phyloP scores from a whole-genome alignment of 2,113 vertebrate genomes.

The Sapayoa aenigma region DNA sequence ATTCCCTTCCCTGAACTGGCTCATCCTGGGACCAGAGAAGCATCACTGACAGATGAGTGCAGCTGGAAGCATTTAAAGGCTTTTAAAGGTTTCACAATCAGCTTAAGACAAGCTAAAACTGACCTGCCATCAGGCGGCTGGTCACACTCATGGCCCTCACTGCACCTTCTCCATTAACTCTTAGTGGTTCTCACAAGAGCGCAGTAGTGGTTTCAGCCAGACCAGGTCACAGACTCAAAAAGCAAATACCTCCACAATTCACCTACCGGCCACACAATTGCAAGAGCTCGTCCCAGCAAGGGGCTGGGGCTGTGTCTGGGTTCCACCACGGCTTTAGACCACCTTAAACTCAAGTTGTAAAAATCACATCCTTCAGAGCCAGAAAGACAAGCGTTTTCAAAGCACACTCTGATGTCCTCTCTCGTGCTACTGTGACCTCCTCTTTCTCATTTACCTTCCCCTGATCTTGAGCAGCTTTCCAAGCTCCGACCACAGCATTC shows the following conservation, averaged over 20 bases:
- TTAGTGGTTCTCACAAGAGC: neutral
- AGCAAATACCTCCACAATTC: neutral
- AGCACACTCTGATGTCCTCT: neutral
- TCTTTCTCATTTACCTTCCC: neutral
- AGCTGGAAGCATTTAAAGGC: neutral
- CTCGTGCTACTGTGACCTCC: fast-evolving
- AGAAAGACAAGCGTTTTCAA: neutral
- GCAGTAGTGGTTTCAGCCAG: neutral
- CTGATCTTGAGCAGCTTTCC: neutral
- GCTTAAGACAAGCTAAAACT: neutral
- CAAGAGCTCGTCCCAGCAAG: neutral
- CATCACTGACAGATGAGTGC: neutral
- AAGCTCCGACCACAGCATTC: neutral
- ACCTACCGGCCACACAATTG: neutral
- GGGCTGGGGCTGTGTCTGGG: too few species aligned
- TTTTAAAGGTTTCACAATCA: neutral
- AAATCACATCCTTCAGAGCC: neutral
- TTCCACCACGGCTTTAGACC: neutral
- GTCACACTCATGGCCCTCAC: neutral
- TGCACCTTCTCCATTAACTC: neutral
- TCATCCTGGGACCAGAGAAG: neutral
- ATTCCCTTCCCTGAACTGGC: neutral
- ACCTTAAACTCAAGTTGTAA: neutral
- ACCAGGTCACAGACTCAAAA: neutral
- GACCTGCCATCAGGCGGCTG: neutral